Base-by-base conservation (phyloP, 2,113 vertebrate genomes). In the Bubo blakistoni region DNA sequence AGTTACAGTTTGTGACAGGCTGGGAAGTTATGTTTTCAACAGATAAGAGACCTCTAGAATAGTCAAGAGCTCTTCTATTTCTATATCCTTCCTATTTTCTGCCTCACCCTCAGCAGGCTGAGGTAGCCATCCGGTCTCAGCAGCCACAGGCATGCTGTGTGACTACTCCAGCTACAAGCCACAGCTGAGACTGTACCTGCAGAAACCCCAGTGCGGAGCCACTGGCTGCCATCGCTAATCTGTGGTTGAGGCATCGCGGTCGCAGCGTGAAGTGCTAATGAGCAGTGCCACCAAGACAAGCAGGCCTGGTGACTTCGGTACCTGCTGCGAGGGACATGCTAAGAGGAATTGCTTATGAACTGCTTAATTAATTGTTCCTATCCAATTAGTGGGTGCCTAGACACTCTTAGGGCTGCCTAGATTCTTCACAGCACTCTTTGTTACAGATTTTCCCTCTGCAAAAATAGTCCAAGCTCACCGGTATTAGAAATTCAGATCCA, bases 321-420 rank as follows among this genome's bases (percentile, higher is more conserved):
- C 57, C 83, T 78, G 77, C 86, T 69, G 82, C 0, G 0, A 87
- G 81, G 70, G 80, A 30, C 63, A 24, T 2, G 21, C 61, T n/a
- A 78, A 57, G 65, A 69, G 49, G 6, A 87, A 96, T 4, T 82
- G 93, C 90, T 79, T 46, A 87, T 72, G 27, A 92, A 93, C 84
- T 82, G 71, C 93, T 95, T 92, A 91, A 57, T 84, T 77, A 85
- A 96, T 82, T 80, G 84, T 42, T 91, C 49, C 92, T 54, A 93
- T 93, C 94, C 96, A 94, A 96, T 97, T 96, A 97, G 84, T 4
- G 30, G 1, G 46, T 52, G 44, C 44, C 59, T 36, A 93, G 49
- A 73, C 13, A 5, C 73, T 79, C 49, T 26, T 70, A 65, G 19
- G 59, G 77, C 42, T 25, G 18, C 29, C 65, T 61, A 8, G 9